phyloP scores from a whole-genome alignment of 1,140 invertebrate genomes.

The Lepidurus couesii region DNA sequence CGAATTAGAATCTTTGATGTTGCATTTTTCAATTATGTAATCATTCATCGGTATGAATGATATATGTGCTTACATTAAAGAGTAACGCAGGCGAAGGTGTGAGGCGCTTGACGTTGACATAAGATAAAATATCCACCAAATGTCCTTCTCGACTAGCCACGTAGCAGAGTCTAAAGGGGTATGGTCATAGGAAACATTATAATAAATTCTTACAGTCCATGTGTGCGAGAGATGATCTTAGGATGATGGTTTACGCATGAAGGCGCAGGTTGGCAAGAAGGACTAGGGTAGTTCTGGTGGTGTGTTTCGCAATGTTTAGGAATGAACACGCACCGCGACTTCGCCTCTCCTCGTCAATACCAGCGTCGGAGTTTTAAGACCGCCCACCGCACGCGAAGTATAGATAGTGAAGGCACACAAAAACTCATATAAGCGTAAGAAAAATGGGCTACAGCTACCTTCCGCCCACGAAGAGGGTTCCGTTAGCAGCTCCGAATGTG shows the following conservation, averaged over 20 bases:
- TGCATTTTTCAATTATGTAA: not conserved
- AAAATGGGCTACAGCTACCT: conserved; percentile 48
- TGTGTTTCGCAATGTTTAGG: too few relatives aligned
- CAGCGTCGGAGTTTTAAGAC: not conserved
- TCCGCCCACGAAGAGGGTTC: conserved; percentile 85
- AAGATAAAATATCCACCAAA: conserved; percentile 75
- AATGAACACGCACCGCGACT: too few relatives aligned
- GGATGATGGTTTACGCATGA: not conserved
- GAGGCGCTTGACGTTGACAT: conserved; percentile 67
- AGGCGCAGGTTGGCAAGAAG: not conserved
- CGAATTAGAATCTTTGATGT: not conserved
- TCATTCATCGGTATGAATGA: not conserved
- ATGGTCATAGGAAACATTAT: conserved; percentile 23
- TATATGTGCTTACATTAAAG: conserved; percentile 61
- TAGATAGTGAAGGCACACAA: not conserved
- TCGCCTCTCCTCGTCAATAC: too few relatives aligned
- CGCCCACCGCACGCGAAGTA: not conserved
- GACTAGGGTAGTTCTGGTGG: too few relatives aligned
- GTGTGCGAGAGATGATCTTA: not conserved
- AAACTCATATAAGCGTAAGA: conserved; percentile 17
- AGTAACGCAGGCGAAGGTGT: conserved; percentile 79
- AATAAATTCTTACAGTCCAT: conserved; percentile 20
- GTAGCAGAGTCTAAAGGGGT: conserved; percentile 66
- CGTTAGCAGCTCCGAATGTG: conserved; percentile 94
- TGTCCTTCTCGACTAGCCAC: conserved; percentile 83